Conservation (phyloP, 1,140 invertebrate genomes). For the Archegozetes longisetosus region DNA sequence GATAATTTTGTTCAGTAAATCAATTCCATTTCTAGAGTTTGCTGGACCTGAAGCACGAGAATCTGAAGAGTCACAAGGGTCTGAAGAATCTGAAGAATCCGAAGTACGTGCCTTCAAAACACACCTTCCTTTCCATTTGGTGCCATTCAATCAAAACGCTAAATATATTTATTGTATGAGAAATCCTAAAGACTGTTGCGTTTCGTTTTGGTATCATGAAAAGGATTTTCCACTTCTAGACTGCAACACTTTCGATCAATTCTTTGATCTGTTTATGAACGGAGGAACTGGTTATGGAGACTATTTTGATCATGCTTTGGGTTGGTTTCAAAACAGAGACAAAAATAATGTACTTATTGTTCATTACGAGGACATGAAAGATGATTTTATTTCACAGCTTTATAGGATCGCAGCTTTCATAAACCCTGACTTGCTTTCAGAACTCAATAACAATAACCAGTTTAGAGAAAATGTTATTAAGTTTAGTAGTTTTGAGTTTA, state of each 20-base stretch:
- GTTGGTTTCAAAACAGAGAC: conserved; percentile 25
- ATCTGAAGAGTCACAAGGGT: too few species aligned
- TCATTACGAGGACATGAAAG: conserved; percentile 9
- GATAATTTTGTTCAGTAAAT: conserved; percentile 7
- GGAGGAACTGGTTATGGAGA: conserved; percentile 28
- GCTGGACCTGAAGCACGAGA: too few species aligned
- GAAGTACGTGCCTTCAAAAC: conserved; percentile 15
- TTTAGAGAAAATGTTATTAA: conserved; percentile 3
- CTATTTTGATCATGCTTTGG: conserved; percentile 28
- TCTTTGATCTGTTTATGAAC: conserved; percentile 27
- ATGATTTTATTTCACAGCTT: not conserved
- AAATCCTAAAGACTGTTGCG: conserved; percentile 22
- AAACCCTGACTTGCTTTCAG: not conserved
- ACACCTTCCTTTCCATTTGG: conserved; percentile 15
- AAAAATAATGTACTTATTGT: conserved; percentile 41
- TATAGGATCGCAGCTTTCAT: not conserved
- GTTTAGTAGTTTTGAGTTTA: conserved; percentile 12
- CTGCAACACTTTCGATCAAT: conserved; percentile 24
- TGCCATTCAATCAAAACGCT: conserved; percentile 6
- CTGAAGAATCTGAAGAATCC: not conserved
- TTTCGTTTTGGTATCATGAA: conserved; percentile 22
- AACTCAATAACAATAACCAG: not conserved
- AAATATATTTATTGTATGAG: conserved; percentile 23
- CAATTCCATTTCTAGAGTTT: conserved; percentile 17
- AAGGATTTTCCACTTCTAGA: conserved; percentile 12